Conservation (phyloP, 2,888 invertebrate genomes). For the Machimus atricapillus region DNA sequence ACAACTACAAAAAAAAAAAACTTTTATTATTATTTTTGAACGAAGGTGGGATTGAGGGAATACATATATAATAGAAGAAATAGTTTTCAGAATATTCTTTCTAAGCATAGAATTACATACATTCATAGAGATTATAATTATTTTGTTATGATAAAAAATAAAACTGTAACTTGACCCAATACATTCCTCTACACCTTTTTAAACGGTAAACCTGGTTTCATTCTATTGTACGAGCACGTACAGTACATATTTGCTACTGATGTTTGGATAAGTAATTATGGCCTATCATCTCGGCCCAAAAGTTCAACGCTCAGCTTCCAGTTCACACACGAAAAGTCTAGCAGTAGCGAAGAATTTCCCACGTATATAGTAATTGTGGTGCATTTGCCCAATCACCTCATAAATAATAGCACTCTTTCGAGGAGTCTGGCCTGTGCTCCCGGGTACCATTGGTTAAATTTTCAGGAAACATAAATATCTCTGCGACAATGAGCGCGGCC, state of each 20-base stretch:
- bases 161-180: not conserved
- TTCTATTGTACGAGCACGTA: not conserved
- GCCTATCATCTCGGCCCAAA: not conserved
- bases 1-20: no score
- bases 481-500: constrained; percentile 11
- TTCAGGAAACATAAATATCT: constrained; percentile 40
- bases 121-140: not conserved
- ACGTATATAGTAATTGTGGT: constrained; percentile 9
- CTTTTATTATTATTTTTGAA: no score
- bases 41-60: no score
- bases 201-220: not conserved
- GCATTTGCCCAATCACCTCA: constrained; percentile 5
- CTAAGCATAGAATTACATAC: no score
- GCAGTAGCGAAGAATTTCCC: not conserved
- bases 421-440: not conserved
- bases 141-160: not conserved
- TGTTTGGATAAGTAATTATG: not conserved
- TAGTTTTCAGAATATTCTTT: no score
- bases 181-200: not conserved
- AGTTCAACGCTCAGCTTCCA: not conserved
- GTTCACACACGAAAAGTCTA: not conserved
- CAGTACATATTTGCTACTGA: not conserved
- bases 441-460: constrained; percentile 14
- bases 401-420: constrained; percentile 13
- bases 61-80: no score